Evolutionary conservation across 2,797 vertebrate genomes (phyloP).

Genomic region (Chloroceryle inda): DNA sequence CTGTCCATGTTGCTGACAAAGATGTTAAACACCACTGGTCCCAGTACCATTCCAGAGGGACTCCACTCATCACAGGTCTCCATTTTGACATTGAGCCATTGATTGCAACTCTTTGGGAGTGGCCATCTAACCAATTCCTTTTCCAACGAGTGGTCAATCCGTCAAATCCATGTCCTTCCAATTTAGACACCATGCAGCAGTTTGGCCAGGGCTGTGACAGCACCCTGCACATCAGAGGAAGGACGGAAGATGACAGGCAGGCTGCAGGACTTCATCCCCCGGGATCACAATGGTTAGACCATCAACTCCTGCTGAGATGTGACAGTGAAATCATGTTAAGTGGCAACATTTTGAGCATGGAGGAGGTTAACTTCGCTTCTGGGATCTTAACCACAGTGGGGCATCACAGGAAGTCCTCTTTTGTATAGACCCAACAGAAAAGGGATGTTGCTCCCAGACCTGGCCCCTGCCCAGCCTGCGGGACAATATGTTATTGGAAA

Average conservation of each 20-base stretch:
- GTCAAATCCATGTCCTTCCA: too few relatives aligned
- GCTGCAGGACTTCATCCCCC: not conserved
- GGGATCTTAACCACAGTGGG: not conserved
- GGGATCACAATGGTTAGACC: rapidly evolving
- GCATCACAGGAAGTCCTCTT: not conserved
- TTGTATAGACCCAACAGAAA: not conserved
- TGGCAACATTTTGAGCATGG: rapidly evolving
- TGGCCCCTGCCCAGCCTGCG: not conserved
- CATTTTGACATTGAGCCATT: too few relatives aligned
- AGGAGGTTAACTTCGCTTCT: not conserved
- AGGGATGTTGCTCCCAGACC: not conserved
- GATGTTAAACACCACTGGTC: too few relatives aligned
- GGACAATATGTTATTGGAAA: not conserved
- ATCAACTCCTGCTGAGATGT: not conserved
- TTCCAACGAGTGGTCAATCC: too few relatives aligned
- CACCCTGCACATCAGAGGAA: not conserved
- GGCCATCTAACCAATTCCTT: too few relatives aligned
- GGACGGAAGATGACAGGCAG: not conserved
- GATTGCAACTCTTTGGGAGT: too few relatives aligned
- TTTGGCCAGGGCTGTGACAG: not conserved
- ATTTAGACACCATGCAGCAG: not conserved
- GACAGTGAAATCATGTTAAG: not conserved
- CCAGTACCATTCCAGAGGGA: too few relatives aligned
- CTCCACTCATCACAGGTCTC: too few relatives aligned
- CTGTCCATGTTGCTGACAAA: too few relatives aligned